Evolutionary conservation across 2,888 invertebrate genomes (phyloP).

Genomic region (Cremastinae sp.): DNA sequence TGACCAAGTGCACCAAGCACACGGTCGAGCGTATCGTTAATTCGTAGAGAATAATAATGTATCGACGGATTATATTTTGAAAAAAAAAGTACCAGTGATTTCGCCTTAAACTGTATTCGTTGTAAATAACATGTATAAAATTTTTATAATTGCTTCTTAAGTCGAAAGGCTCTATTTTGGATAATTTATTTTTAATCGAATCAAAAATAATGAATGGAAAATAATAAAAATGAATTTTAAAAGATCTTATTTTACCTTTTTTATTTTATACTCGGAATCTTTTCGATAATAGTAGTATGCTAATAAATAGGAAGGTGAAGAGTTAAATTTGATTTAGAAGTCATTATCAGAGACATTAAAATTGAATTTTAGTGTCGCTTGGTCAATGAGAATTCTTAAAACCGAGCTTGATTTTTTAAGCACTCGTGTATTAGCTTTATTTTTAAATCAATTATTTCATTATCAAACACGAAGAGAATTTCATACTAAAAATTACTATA

Average conservation of each 20-base stretch:
- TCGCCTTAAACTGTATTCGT: conserved; percentile 16
- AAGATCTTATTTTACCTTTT: neutral
- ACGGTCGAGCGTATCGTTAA: conserved; percentile 79
- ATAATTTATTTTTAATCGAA: conserved; percentile 51
- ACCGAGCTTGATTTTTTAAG: too few relatives aligned
- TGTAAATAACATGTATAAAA: conserved; percentile 66
- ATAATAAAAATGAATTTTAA: conserved; percentile 28
- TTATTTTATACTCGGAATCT: too few relatives aligned
- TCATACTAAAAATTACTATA: too few relatives aligned
- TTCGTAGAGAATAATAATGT: conserved; percentile 67
- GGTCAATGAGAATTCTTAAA: too few relatives aligned
- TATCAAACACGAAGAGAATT: too few relatives aligned
- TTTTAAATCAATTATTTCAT: too few relatives aligned
- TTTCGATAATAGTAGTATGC: too few relatives aligned
- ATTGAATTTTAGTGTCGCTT: too few relatives aligned
- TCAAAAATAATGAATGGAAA: conserved; percentile 48
- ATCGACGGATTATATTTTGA: neutral
- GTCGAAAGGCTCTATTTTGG: conserved; percentile 64
- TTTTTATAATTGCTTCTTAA: conserved; percentile 59
- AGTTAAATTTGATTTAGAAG: too few relatives aligned
- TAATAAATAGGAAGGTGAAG: too few relatives aligned
- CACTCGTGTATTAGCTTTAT: too few relatives aligned
- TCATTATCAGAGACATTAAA: too few relatives aligned
- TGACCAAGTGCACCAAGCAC: conserved; percentile 75
- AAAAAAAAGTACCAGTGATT: conserved; percentile 49